Evolutionary conservation across 2,113 vertebrate genomes (phyloP), one percentile per base, ranked within the genome.

Genomic region (Notothenia coriiceps): DNA sequence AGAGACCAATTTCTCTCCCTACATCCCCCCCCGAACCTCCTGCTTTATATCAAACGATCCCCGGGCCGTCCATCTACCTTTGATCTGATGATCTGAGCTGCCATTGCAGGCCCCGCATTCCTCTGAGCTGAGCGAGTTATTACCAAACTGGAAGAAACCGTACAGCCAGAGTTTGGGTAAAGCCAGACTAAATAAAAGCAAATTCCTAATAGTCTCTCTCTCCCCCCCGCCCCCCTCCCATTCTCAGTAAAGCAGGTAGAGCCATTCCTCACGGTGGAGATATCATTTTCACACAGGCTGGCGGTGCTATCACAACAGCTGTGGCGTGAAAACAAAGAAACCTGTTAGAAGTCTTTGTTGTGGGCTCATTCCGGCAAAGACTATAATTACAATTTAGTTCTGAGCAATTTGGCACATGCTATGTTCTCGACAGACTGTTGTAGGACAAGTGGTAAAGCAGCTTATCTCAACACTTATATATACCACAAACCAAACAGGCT

Each of bases 1-100:
- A 94, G 91, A 93, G 92, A 91, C 89, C 89, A 85, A 74, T 94
- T 93, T 89, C 79, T 72, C 51, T 74, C 49, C 62, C 61, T 51
- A 49, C 22, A 75, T 62, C 20, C 56, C 76, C 56, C 35, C 35
- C 35, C 35, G 35, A 1, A 69, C 44, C 55, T 35, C 67, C 62
- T 8, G 74, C 79, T 81, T 88, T 69, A 80, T 88, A 91, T 94
- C 83, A 89, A 87, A 90, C 51, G 47, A 83, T 89, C 87, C 65
- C 55, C 52, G 22, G 43, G 80, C 83, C 35, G 52, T 52, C 82
- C 77, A 64, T 80, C 83, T 88, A 89, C 82, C 89, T 93, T 91
- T 91, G 86, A 93, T 93, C 81, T 77, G 54, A 64, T 29, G 29
- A 29, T 29, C 29, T 29, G 62, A 73, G 66, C 80, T 81, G 25